Base-by-base conservation (phyloP, 2,888 invertebrate species). In the Diploptera punctata region DNA sequence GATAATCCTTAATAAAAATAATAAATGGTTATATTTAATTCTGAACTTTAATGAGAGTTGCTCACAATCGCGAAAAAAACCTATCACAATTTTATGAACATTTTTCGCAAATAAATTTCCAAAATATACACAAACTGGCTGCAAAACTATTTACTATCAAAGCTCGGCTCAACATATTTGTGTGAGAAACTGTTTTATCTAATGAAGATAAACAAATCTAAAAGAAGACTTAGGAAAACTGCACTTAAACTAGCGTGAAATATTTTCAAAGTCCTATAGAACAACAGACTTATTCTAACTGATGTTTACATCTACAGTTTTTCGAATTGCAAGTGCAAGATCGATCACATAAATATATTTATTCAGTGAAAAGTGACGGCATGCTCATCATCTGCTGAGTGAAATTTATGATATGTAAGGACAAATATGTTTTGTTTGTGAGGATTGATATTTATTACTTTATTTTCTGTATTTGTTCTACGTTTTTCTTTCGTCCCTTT, bases 351-450 rank as follows among this genome's bases (percentile, higher is more conserved):
- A 61, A 61, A 9, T 24, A 13, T 18, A 19, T 16, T 26, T 61
- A 61, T n/a, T 18, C 24, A 19, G 61, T 16, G 24, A 19, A 61
- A 21, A 61, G 21, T 21, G 5, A 57, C n/a, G n/a, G n/a, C n/a
- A n/a, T n/a, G n/a, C n/a, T n/a, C n/a, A n/a, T n/a, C n/a, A n/a
- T n/a, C n/a, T n/a, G n/a, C n/a, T n/a, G n/a, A n/a, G n/a, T n/a
- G n/a, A n/a, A n/a, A n/a, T n/a, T n/a, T n/a, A n/a, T n/a, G n/a
- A n/a, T n/a, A n/a, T n/a, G n/a, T n/a, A n/a, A n/a, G n/a, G n/a
- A n/a, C n/a, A n/a, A n/a, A n/a, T n/a, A 47, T 52, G 26, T 65
- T 52, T 33, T 10, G 54, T 62, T 13, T 44, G 70, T 52, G 18
- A 19, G 69, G 44, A 61, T 72, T 26, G 38, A 38, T 38, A 38